phyloP scores from a whole-genome alignment of 2,797 vertebrate genomes.

The Rallus crepitans region DNA sequence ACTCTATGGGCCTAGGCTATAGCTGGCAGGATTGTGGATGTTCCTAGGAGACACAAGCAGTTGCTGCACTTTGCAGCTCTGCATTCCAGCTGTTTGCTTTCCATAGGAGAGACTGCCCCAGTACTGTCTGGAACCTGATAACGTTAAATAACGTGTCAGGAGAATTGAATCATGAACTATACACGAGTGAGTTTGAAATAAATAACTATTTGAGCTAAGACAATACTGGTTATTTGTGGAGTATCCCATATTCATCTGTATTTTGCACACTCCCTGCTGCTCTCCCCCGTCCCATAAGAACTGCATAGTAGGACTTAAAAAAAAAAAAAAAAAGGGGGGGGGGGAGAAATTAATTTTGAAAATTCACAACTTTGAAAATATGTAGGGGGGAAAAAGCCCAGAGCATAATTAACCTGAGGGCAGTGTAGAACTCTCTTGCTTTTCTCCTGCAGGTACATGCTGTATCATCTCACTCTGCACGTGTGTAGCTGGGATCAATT shows the following conservation, averaged over 20 bases:
- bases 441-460: slow-evolving; percentile 87
- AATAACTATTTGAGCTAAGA: not conserved
- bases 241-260: not conserved
- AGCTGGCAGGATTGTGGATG: not conserved
- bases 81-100: not conserved
- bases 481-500: slow-evolving; percentile 95
- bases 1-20: fast-evolving
- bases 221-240: not conserved
- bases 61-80: not conserved
- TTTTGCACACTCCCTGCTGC: not conserved
- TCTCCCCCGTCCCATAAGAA: not conserved
- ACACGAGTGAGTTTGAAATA: not conserved
- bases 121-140: not conserved
- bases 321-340: too few relatives aligned
- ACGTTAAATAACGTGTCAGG: not conserved
- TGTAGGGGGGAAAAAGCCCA: not conserved
- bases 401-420: not conserved
- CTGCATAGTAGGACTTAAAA: not conserved
- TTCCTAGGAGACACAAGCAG: not conserved
- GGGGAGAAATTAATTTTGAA: too few relatives aligned
- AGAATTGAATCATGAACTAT: not conserved
- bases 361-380: not conserved
- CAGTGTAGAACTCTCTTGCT: slow-evolving; percentile 29
- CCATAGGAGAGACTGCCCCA: not conserved
- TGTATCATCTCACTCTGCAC: slow-evolving; percentile 96